Evolutionary conservation across 2,888 invertebrate genomes (phyloP), one percentile per base, ranked within the genome.

Genomic region (Amphipyra berbera): DNA sequence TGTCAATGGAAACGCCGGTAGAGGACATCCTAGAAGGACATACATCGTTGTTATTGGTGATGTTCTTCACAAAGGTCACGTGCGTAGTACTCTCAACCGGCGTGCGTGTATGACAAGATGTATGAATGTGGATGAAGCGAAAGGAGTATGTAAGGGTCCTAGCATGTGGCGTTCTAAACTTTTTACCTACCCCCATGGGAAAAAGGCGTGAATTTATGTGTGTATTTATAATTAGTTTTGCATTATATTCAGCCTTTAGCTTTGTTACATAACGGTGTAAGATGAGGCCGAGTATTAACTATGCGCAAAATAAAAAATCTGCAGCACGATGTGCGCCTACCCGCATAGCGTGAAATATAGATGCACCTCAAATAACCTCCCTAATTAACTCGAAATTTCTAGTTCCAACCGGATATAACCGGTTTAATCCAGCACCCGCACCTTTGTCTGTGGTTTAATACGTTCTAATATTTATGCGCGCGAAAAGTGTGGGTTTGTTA

Each of bases 331-430:
- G 38, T 49, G 45, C 35, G 50, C 54, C 64, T 61, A 68, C 58
- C 78, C 60, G 58, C 73, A 59, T 55, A 37, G 8, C 41, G 14
- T 73, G 49, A 78, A 78, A 73, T 69, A 76, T 68, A 64, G 52
- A 78, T 68, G 57, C 46, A 33, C 44, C 46, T 56, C 59, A 71
- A 64, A 73, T 74, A 78, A 76, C 48, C 66, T 49, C 35, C 15
- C 47, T 73, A 76, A 76, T 73, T 64, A 78, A 78, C 76, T 56
- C 8, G 50, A 73, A 70, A 67, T 65, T 49, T 72, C 75, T 67
- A 55, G 58, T 75, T 62, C 46, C 58, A 59, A 53, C 61, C 46
- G 40, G 63, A 48, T 66, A 47, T 61, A 65, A 67, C 48, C 45
- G 30, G 66, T 48, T 60, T 68, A 65, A 68, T 66, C 66, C 49